Evolutionary conservation across 2,888 invertebrate genomes (phyloP), one percentile per base, ranked within the genome.

Genomic region (Rhamnusium bicolor): DNA sequence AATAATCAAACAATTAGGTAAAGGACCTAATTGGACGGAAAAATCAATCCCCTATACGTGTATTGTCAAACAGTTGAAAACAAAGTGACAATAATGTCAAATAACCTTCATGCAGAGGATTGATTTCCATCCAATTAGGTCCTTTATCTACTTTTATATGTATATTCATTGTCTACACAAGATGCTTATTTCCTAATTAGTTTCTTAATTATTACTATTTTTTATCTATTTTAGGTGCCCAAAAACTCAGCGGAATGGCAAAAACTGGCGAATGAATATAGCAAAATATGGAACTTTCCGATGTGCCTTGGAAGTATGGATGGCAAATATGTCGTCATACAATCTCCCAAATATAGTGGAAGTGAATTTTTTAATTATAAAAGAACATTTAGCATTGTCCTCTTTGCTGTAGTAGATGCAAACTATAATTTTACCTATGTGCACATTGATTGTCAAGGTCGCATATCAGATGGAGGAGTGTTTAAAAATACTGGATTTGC

Each of bases 341-440:
- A 85, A 74, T 71, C 79, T 62, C 85, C 85, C 47, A 40, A 71
- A 19, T 71, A 82, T 61, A n/a, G n/a, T n/a, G 83, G 83, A 62
- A 80, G 79, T 16, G 80, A 83, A 69, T 77, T 80, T 77, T 83
- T 71, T 51, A 84, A 85, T 63, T 86, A 86, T 72, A 86, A 86
- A 81, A 68, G 49, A 0, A 74, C 73, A 73, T 83, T 83, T 69
- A 85, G 84, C 70, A 81, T 85, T 46, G 85, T 88, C 3, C 74
- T 88, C 54, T 77, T 86, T 61, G 86, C 84, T 51, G 60, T 86
- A 61, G 86, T 84, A 10, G 86, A 88, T 80, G 85, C 86, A 19
- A 77, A 87, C 70, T 87, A 86, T 71, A 83, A 83, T 5, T 86
- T 86, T 77, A 72, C 81, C 5, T 83, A 77, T 74, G 82, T 86